A percentile compares a stretch with the other conserved stretches of the same genome.
phyloP scores from a whole-genome alignment of 2,113 vertebrate genomes.

The Plotosus lineatus region DNA sequence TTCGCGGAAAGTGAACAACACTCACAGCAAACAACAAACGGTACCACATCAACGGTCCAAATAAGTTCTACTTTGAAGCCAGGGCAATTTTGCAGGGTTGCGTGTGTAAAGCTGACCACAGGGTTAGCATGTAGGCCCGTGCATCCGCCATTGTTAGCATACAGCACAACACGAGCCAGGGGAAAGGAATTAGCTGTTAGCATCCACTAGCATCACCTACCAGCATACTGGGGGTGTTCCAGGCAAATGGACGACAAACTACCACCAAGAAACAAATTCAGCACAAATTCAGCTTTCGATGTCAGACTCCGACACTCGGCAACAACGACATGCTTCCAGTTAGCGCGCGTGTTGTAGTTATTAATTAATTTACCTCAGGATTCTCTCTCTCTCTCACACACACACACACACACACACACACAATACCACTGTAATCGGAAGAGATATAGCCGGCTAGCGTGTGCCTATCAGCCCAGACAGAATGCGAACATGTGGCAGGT shows the following conservation, averaged over 20 bases:
- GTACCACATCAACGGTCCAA: background rate
- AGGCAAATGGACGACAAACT: too few species aligned
- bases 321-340: background rate
- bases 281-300: background rate
- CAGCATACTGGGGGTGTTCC: background rate
- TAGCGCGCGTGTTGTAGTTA: background rate
- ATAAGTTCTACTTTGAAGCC: too few species aligned
- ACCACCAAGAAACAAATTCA: background rate
- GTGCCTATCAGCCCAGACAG: background rate
- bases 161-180: slow-evolving; percentile 16
- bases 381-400: background rate
- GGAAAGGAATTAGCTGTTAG: slow-evolving; percentile 4
- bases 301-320: background rate
- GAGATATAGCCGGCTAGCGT: background rate
- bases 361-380: background rate
- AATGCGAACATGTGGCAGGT: background rate
- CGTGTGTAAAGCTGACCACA: background rate
- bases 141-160: slow-evolving; percentile 24
- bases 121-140: slow-evolving; percentile 21
- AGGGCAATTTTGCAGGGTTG: background rate
- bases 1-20: background rate
- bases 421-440: background rate
- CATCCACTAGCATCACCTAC: background rate
- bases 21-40: background rate
- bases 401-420: background rate